Conservation (phyloP, 2,113 vertebrate species). For the Pantherophis guttatus region DNA sequence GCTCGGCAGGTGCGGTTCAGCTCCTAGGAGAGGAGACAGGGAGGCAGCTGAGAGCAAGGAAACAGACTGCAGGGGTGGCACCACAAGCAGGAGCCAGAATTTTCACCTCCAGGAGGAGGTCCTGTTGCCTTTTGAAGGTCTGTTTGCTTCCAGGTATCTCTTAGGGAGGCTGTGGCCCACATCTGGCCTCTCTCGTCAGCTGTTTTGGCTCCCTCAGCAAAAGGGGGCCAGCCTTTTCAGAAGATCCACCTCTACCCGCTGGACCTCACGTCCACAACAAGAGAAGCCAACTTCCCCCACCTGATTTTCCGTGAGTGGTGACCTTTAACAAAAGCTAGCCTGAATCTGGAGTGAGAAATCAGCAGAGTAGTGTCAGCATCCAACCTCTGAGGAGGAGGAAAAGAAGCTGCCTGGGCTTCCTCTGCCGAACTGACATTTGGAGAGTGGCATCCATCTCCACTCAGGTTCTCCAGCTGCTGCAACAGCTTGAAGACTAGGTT, state of each 20-base stretch:
- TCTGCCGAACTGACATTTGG: slow-evolving; percentile 55
- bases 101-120: neutral
- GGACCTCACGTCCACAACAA: neutral
- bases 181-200: neutral
- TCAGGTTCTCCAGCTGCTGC: slow-evolving; percentile 63
- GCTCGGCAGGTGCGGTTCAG: slow-evolving; percentile 93
- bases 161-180: neutral
- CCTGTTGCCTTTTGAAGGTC: neutral
- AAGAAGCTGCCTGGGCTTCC: slow-evolving; percentile 62
- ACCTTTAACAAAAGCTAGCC: slow-evolving; percentile 43
- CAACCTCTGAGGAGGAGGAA: slow-evolving; percentile 45
- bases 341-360: slow-evolving; percentile 41
- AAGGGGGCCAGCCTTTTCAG: neutral
- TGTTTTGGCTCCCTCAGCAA: neutral
- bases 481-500: slow-evolving; percentile 59
- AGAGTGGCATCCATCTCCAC: slow-evolving; percentile 62
- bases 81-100: neutral
- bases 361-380: slow-evolving; percentile 41
- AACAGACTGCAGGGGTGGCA: neutral
- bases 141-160: neutral
- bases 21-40: slow-evolving; percentile 75
- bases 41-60: neutral
- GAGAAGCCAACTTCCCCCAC: neutral
- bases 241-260: neutral
- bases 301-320: slow-evolving; percentile 49